Base-by-base conservation (phyloP, 1,140 invertebrate genomes). In the Diorhabda elongata region DNA sequence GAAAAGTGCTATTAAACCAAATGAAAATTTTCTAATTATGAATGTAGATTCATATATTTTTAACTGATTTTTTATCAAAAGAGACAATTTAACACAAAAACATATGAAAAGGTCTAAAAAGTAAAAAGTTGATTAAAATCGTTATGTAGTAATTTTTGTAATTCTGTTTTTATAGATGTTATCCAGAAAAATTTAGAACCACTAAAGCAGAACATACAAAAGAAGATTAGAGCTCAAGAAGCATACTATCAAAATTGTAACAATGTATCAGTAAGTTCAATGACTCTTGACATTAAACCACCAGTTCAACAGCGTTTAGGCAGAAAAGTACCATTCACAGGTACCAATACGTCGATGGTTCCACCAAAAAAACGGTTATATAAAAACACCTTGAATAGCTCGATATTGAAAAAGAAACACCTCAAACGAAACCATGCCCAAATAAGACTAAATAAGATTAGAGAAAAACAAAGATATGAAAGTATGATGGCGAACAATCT, bases 261-360 rank as follows among this genome's bases (percentile, higher is more conserved):
- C n/a, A 4, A 43, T 9, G n/a, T 26, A 7, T 57, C 43, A 8
- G 57, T 52, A 2, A 67, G 65, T 47, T 58, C 65, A 0, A 7
- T 67, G 26, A 43, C 26, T 6, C 45, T 44, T n/a, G 58, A 67
- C 26, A 58, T 26, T 41, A 67, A 45, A 26, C n/a, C 42, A 59
- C 65, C 65, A 3, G 57, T 67, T 59, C 42, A 67, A 44, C 65
- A 60, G 7, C 42, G 65, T n/a, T 11, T 67, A 26, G 65, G 65
- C 44, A 52, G 58, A 9, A 56, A 43, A 45, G 4, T 67, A 4
- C 65, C 65, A 7, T 60, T 26, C 52, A 11, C 57, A 11, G 65
- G 57, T 42, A 67, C 58, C 7, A 60, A 67, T 41, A 67, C 65
- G n/a, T 59, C 65, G 5, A 56, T 56, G 41, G 58, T 66, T 8